A percentile compares a stretch with the other conserved stretches of the same genome.
phyloP scores from a whole-genome alignment of 1,140 invertebrate species.

The Achroia grisella region DNA sequence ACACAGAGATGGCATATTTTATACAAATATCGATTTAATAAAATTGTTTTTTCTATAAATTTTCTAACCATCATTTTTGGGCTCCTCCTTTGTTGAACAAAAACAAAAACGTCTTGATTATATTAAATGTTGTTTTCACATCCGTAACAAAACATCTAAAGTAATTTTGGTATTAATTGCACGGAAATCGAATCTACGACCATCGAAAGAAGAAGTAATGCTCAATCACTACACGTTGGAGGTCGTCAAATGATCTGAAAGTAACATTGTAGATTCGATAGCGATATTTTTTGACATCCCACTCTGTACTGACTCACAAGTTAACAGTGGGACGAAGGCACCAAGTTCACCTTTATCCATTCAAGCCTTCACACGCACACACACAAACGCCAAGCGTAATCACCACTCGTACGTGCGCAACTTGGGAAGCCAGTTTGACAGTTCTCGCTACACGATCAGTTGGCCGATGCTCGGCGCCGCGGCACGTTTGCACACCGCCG shows the following conservation, averaged over 20 bases:
- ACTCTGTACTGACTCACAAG: slow-evolving; percentile 36
- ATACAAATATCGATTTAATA: no score
- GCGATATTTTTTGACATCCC: slow-evolving; percentile 31
- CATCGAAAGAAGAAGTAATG: no score
- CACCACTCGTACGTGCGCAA: slow-evolving; percentile 23
- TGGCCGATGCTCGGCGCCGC: slow-evolving; percentile 59
- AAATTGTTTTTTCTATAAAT: no score
- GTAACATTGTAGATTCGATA: neutral
- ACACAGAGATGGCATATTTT: no score
- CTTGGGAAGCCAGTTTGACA: slow-evolving; percentile 52
- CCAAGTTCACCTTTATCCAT: slow-evolving; percentile 37
- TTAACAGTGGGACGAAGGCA: slow-evolving; percentile 11
- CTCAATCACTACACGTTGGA: no score
- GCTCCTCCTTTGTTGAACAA: no score
- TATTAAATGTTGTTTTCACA: no score
- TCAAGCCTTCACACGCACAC: slow-evolving; percentile 46
- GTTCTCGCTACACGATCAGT: slow-evolving; percentile 47
- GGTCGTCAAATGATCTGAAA: slow-evolving; percentile 3
- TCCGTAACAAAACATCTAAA: no score
- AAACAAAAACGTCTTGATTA: no score
- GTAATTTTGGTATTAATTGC: no score
- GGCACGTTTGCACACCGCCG: slow-evolving; percentile 38
- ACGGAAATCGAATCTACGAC: no score
- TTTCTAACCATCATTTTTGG: no score
- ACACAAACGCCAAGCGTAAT: slow-evolving; percentile 8